These are phyloP conservation scores for Propithecus perrieri DNA, from an alignment of 2,797 vertebrate species.

Conservation along the genomic window DNA sequence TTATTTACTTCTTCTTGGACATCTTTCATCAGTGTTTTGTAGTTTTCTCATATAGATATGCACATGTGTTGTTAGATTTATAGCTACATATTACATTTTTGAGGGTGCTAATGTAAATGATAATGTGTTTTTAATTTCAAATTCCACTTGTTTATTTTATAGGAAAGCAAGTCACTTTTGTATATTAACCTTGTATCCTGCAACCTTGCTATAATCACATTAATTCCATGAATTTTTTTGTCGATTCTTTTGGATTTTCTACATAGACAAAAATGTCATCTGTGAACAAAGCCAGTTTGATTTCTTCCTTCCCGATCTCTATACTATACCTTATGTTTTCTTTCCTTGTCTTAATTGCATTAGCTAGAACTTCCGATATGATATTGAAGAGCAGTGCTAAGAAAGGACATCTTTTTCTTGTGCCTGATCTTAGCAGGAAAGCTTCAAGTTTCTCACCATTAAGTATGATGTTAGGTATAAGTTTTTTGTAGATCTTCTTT, in stretches of 20 bases:
- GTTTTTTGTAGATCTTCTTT: neutral
- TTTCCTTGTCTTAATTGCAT: neutral
- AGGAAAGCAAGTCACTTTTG: neutral
- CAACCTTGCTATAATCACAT: neutral
- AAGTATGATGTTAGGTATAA: neutral
- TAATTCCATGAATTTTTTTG: neutral
- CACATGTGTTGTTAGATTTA: neutral
- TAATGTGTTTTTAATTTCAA: neutral
- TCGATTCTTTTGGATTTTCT: neutral
- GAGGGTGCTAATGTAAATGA: neutral
- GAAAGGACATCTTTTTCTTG: neutral
- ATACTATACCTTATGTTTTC: neutral
- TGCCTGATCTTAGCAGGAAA: neutral
- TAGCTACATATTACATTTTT: neutral
- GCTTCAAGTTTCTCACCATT: neutral
- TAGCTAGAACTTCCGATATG: neutral
- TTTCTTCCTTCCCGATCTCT: neutral
- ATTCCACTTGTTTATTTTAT: neutral
- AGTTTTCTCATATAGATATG: neutral
- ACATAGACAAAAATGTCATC: neutral
- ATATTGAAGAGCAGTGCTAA: neutral
- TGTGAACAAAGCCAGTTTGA: neutral
- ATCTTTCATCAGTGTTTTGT: neutral
- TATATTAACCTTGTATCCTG: neutral
- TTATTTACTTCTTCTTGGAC: neutral